Percentiles rank a stretch among this genome's conserved stretches.
These are phyloP conservation scores for Panagrolaimus sp. DNA, from an alignment of 1,140 invertebrate species.

Conservation along the genomic window DNA sequence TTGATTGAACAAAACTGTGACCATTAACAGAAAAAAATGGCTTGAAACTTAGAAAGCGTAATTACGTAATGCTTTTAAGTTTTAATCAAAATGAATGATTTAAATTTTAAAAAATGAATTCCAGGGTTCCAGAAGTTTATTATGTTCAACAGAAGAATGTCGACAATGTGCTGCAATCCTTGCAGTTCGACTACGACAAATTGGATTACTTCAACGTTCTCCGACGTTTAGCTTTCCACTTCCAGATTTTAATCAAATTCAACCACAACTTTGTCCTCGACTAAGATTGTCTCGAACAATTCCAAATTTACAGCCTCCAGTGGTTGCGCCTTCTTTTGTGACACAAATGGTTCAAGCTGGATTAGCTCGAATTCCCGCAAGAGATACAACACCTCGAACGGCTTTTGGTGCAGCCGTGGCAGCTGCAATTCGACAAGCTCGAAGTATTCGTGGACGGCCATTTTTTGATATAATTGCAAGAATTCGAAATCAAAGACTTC, in stretches of 20 bases:
- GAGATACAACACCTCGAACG: not conserved
- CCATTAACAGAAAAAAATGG: too few species aligned
- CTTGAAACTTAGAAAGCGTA: not conserved
- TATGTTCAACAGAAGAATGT: constrained; percentile 20
- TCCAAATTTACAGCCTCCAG: constrained; percentile 16
- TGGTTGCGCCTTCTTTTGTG: not conserved
- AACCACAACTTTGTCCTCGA: constrained; percentile 30
- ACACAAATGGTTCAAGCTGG: not conserved
- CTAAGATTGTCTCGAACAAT: constrained; percentile 32
- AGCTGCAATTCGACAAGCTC: not conserved
- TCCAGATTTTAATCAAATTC: constrained; percentile 26
- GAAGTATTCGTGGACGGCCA: not conserved
- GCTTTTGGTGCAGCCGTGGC: not conserved
- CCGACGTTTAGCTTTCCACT: constrained; percentile 34
- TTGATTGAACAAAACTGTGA: too few species aligned
- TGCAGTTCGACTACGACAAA: constrained; percentile 36
- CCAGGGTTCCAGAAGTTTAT: too few species aligned
- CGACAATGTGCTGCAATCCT: constrained; percentile 47
- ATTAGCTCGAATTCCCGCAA: not conserved
- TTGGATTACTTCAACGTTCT: constrained; percentile 28
- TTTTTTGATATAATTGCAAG: not conserved
- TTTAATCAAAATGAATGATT: not conserved
- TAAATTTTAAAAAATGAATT: too few species aligned
- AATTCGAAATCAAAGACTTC: too few species aligned
- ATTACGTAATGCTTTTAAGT: constrained; percentile 3